A percentile compares a stretch with the other conserved stretches of the same genome.
Conservation (phyloP, 2,888 invertebrate genomes). For the Coenonympha glycerion region DNA sequence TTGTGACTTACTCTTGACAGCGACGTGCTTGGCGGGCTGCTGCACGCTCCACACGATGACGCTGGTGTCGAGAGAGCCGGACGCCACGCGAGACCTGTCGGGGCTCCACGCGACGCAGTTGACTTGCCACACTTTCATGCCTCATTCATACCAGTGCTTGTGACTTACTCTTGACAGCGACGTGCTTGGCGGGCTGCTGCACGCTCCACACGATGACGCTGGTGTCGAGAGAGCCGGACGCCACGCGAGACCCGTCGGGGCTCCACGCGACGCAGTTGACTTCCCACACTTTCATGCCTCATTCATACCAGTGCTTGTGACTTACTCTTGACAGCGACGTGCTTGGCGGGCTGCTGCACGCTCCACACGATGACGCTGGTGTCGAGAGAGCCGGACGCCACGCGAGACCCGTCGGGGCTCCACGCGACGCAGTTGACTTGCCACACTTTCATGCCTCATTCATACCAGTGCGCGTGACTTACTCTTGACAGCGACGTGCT, state of each 20-base stretch:
- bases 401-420: slow-evolving; percentile 88
- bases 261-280: slow-evolving; percentile 96
- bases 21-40: slow-evolving; percentile 88
- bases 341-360: slow-evolving; percentile 87
- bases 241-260: slow-evolving; percentile 89
- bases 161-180: slow-evolving; percentile 84
- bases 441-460: background rate
- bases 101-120: slow-evolving; percentile 95
- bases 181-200: slow-evolving; percentile 87
- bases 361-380: slow-evolving; percentile 96
- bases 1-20: slow-evolving; percentile 81
- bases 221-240: slow-evolving; percentile 95
- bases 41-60: slow-evolving; percentile 95
- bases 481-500: slow-evolving; percentile 92
- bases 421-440: too few species aligned
- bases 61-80: slow-evolving; percentile 94
- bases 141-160: background rate
- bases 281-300: background rate
- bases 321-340: slow-evolving; percentile 87
- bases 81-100: slow-evolving; percentile 89
- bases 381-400: slow-evolving; percentile 97
- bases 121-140: background rate
- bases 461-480: background rate
- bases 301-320: background rate
- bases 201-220: slow-evolving; percentile 95